Percentiles rank a stretch among this genome's conserved stretches.
phyloP scores from a whole-genome alignment of 1,140 invertebrate genomes.

The Drosophila pectinifera region DNA sequence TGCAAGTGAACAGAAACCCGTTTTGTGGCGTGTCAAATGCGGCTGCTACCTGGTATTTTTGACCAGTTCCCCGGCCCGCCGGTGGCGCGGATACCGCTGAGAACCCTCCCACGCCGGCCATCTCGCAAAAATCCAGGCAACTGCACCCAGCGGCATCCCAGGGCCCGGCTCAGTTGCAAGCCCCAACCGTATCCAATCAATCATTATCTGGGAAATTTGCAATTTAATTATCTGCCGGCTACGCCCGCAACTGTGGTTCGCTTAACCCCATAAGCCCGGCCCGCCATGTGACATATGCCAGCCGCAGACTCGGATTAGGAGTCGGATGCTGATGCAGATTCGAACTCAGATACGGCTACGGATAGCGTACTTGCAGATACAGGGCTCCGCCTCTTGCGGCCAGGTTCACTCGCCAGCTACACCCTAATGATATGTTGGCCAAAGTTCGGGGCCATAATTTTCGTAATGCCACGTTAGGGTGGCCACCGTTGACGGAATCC shows the following conservation, averaged over 20 bases:
- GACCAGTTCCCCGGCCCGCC: conserved; percentile 26
- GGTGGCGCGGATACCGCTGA: conserved; percentile 10
- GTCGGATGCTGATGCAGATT: background rate
- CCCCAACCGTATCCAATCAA: conserved; percentile 56
- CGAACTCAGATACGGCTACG: conserved; percentile 12
- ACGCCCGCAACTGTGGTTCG: conserved; percentile 37
- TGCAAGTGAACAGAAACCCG: conserved; percentile 69
- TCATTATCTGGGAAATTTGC: conserved; percentile 56
- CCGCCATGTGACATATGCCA: conserved; percentile 44
- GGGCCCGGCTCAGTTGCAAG: conserved; percentile 20
- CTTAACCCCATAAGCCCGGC: conserved; percentile 57
- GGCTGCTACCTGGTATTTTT: conserved; percentile 34
- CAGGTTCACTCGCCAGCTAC: conserved; percentile 45
- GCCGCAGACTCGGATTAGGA: background rate
- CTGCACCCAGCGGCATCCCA: conserved; percentile 50
- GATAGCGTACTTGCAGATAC: conserved; percentile 16
- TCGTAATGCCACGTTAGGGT: conserved; percentile 73
- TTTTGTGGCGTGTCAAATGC: conserved; percentile 71
- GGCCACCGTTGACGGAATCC: conserved; percentile 62
- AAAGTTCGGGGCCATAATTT: conserved; percentile 59
- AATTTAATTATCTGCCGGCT: conserved; percentile 53
- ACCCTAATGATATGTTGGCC: conserved; percentile 66
- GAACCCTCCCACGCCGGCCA: conserved; percentile 40
- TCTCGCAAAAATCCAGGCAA: conserved; percentile 16
- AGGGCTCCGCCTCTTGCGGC: background rate